Evolutionary conservation across 1,140 invertebrate genomes (phyloP).

Genomic region (Theocolax elegans): DNA sequence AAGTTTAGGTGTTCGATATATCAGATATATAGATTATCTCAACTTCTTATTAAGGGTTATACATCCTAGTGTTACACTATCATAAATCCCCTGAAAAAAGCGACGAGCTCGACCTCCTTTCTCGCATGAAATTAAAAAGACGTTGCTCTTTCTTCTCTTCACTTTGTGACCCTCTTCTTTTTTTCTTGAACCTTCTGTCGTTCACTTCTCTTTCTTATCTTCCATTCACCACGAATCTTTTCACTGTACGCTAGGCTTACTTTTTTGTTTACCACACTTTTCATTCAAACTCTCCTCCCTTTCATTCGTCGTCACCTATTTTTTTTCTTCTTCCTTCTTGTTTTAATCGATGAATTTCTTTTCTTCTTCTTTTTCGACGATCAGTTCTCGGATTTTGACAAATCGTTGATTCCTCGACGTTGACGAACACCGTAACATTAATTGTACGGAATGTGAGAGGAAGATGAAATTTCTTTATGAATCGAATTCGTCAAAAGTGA

Average conservation of each 20-base stretch:
- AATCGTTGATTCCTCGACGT: not conserved
- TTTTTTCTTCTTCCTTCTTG: not conserved
- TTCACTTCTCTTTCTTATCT: slow-evolving; percentile 22
- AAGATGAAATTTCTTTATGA: too few species aligned
- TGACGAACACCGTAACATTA: too few species aligned
- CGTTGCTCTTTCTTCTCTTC: not conserved
- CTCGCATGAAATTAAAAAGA: slow-evolving; percentile 27
- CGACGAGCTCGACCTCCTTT: slow-evolving; percentile 6
- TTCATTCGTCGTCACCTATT: not conserved
- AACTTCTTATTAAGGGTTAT: too few species aligned
- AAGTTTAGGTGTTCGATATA: too few species aligned
- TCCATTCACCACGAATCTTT: slow-evolving; percentile 27
- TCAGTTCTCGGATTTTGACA: too few species aligned
- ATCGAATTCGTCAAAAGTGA: too few species aligned
- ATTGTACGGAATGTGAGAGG: too few species aligned
- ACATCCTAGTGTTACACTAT: too few species aligned
- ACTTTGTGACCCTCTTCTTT: slow-evolving; percentile 9
- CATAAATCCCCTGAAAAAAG: slow-evolving; percentile 10
- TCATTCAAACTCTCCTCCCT: slow-evolving; percentile 4
- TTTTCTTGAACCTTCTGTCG: not conserved
- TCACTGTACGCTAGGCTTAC: not conserved
- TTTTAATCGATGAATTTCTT: not conserved
- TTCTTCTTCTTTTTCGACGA: not conserved
- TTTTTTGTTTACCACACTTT: slow-evolving; percentile 18
- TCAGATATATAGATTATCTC: too few species aligned